Evolutionary conservation across 2,888 invertebrate genomes (phyloP).

Genomic region (Helicoverpa assulta): DNA sequence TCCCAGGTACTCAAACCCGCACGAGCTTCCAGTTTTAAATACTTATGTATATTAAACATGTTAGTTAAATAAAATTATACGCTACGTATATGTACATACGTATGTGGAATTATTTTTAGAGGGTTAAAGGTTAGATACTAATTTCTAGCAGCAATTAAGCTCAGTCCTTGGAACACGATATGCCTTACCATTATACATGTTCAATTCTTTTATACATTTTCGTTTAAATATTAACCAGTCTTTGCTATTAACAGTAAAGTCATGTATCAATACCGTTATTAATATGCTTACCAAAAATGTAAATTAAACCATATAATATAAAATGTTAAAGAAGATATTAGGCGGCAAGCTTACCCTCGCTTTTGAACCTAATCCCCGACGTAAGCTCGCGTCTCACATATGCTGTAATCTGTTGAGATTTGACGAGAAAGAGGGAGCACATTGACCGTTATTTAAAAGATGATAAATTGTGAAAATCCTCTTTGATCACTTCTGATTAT

Average conservation of each 20-base stretch:
- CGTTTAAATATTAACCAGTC: background rate
- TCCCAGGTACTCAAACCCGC: slow-evolving; percentile 43
- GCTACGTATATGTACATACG: slow-evolving; percentile 3
- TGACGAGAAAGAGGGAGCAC: slow-evolving; percentile 37
- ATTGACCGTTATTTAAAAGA: slow-evolving; percentile 39
- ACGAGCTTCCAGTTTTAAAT: slow-evolving; percentile 36
- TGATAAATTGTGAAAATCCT: slow-evolving; percentile 40
- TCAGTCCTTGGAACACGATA: background rate
- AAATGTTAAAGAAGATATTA: slow-evolving; percentile 61
- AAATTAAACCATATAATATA: slow-evolving; percentile 52
- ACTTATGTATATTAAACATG: slow-evolving; percentile 34
- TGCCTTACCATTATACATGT: background rate
- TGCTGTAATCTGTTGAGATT: slow-evolving; percentile 57
- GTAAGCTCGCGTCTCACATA: slow-evolving; percentile 56
- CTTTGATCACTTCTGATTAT: slow-evolving; percentile 42
- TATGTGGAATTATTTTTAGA: background rate
- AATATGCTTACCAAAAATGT: slow-evolving; percentile 16
- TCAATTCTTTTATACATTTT: background rate
- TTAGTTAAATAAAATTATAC: slow-evolving; percentile 44
- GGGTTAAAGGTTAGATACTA: background rate
- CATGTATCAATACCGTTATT: slow-evolving; percentile 10
- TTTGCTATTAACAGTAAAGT: background rate
- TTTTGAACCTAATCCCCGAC: slow-evolving; percentile 58
- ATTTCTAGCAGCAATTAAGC: background rate
- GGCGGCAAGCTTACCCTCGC: slow-evolving; percentile 57